Evolutionary conservation across 2,888 invertebrate species (phyloP), one percentile per base, ranked within the genome.

Genomic region (Uropetala carovei): DNA sequence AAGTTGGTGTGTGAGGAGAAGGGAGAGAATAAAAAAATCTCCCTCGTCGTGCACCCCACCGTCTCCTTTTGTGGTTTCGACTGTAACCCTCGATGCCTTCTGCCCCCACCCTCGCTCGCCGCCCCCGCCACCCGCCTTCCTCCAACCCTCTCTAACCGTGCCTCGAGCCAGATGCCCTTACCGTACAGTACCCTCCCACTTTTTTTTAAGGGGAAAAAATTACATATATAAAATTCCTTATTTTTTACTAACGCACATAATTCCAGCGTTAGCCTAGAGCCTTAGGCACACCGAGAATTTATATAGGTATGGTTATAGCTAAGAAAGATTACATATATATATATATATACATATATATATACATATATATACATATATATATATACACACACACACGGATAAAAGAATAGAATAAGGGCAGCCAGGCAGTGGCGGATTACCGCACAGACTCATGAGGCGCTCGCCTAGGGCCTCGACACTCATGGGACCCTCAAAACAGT

Each of bases 231-330:
- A 64, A 60, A 89, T 89, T 89, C 89, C 43, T 30, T 68, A 57
- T 84, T 60, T 86, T 86, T 57, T 57, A 89, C 59, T 43, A 16
- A 18, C 89, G 89, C 89, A 64, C 89, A 89, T 89, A 89, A 89
- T 89, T 59, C 89, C 60, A 64, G 89, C 89, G 60, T 89, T 89
- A 89, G 89, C 89, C 89, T 56, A 89, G 64, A 68, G 89, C 89
- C 89, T 10, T 43, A 64, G 89, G 89, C 60, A 60, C 16, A 10
- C 27, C 30, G 43, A 89, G 89, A 64, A 89, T 89, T 89, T 89
- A 89, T 89, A 75, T 75, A 75, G 75, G 75, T 75, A 27, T 22
- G 75, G 8, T 22, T 27, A 9, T 27, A 2, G 18, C 4, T 22
- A 27, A 11, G 11, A 0, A 43, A 5, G 43, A 5, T 3, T 3